A percentile compares a stretch with the other conserved stretches of the same genome.
Evolutionary conservation across 2,113 vertebrate genomes (phyloP).

Genomic region (Loxodonta africana): DNA sequence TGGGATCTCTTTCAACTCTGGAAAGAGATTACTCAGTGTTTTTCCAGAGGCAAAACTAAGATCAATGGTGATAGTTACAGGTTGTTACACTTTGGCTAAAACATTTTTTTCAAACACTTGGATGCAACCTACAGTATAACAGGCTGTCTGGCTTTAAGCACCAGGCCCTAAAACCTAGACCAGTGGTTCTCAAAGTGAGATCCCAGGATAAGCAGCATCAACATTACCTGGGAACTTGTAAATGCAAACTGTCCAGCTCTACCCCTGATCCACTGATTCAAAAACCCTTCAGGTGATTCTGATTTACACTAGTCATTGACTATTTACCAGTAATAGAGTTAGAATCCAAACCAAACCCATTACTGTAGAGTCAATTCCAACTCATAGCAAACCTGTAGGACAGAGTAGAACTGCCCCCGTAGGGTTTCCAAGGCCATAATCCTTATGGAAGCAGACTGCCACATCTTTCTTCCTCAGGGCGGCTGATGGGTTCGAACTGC

Average conservation of each 20-base stretch:
- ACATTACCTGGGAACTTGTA: background rate
- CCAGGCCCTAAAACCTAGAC: slow-evolving; percentile 42
- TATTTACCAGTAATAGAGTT: background rate
- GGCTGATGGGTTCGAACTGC: too few species aligned
- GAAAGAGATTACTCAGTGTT: slow-evolving; percentile 61
- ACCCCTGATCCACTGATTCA: background rate
- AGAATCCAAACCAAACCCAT: too few species aligned
- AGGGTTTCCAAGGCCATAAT: too few species aligned
- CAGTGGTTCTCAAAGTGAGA: background rate
- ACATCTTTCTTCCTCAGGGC: too few species aligned
- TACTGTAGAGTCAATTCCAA: too few species aligned
- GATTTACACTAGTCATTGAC: slow-evolving; percentile 8
- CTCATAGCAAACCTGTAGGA: too few species aligned
- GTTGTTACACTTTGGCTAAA: slow-evolving; percentile 57
- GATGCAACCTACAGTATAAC: background rate
- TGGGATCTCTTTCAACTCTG: slow-evolving; percentile 40
- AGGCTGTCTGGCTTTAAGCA: background rate
- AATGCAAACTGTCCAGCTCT: background rate
- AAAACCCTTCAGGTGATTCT: slow-evolving; percentile 32
- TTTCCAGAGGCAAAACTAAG: slow-evolving; percentile 69
- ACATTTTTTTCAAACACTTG: slow-evolving; percentile 36
- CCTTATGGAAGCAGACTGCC: too few species aligned
- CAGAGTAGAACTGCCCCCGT: too few species aligned
- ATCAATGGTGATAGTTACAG: slow-evolving; percentile 63
- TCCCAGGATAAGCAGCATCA: background rate